phyloP scores from a whole-genome alignment of 2,888 invertebrate genomes.

The Drosophila falleni region DNA sequence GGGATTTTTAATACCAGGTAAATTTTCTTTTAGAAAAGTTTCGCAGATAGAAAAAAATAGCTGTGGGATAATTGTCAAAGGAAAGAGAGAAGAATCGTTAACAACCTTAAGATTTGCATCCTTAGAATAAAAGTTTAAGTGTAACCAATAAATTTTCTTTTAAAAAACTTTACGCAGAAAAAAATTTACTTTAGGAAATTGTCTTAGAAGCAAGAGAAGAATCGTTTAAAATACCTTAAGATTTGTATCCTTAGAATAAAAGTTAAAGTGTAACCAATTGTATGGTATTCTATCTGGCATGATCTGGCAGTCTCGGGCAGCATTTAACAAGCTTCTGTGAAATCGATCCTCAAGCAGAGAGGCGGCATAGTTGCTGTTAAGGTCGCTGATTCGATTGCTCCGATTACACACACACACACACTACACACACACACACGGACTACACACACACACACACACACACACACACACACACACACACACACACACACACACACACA shows the following conservation, averaged over 20 bases:
- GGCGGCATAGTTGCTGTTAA: conserved; percentile 40
- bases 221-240: conserved; percentile 20
- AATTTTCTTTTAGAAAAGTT: too few species aligned
- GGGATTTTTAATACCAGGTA: too few species aligned
- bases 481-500: conserved; percentile 30
- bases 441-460: too few species aligned
- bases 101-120: too few species aligned
- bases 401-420: conserved; percentile 47
- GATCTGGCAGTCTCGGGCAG: conserved; percentile 37
- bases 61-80: too few species aligned
- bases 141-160: background rate
- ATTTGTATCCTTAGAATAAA: conserved; percentile 32
- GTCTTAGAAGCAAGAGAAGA: background rate
- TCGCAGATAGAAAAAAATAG: too few species aligned
- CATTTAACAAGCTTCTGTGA: conserved; percentile 62
- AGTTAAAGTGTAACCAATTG: conserved; percentile 25
- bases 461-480: conserved; percentile 30
- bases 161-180: background rate
- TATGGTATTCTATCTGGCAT: conserved; percentile 45
- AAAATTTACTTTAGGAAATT: background rate
- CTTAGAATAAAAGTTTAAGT: conserved; percentile 13
- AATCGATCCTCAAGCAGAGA: conserved; percentile 52
- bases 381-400: conserved; percentile 59
- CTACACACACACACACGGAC: conserved; percentile 27
- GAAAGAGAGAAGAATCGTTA: too few species aligned